Conservation (phyloP, 2,797 vertebrate species). For the Tapirus indicus region DNA sequence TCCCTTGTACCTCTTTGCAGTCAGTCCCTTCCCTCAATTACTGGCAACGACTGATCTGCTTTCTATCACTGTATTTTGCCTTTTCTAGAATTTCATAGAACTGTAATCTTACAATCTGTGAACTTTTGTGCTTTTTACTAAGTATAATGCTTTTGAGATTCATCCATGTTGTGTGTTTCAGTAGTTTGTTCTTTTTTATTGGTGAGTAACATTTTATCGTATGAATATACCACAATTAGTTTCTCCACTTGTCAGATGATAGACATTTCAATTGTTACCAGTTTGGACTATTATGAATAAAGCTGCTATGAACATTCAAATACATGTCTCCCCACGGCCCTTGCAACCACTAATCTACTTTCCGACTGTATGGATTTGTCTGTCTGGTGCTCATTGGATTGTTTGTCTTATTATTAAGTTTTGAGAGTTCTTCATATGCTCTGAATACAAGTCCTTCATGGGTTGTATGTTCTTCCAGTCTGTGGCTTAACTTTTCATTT, state of each 20-base stretch:
- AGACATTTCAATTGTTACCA: constrained; percentile 11
- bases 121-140: constrained; percentile 34
- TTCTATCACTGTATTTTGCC: constrained; percentile 6
- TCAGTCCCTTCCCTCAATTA: not conserved
- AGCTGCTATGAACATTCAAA: not conserved
- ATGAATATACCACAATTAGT: not conserved
- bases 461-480: not conserved
- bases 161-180: not conserved
- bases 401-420: constrained; percentile 3
- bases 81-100: not conserved
- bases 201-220: not conserved
- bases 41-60: not conserved
- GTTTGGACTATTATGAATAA: constrained; percentile 1
- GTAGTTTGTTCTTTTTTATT: constrained; percentile 60
- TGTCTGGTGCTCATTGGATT: not conserved
- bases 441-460: not conserved
- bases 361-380: not conserved
- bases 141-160: constrained; percentile 15
- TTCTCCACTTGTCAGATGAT: not conserved
- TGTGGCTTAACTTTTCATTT: not conserved
- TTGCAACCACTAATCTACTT: not conserved
- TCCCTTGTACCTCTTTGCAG: not conserved
- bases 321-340: not conserved
- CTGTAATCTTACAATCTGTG: not conserved
- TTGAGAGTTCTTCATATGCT: constrained; percentile 16